Base-by-base conservation (phyloP, 2,888 invertebrate species). In the Agrotis segetum region DNA sequence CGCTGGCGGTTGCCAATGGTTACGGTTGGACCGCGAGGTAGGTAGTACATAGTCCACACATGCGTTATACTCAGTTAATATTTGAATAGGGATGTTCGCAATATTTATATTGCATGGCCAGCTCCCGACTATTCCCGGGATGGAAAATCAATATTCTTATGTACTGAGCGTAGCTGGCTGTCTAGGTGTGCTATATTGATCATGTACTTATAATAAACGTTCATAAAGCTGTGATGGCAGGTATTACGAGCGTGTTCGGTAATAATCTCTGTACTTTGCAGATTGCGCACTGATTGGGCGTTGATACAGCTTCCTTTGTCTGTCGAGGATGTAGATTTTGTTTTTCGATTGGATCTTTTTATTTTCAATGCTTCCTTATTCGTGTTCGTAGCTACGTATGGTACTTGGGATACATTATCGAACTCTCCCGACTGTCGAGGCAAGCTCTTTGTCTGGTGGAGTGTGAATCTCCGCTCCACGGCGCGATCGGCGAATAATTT, bases 1-100 rank as follows among this genome's bases (percentile, higher is more conserved):
- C 84, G 64, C 77, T 71, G 82, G 79, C 84, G 88, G 91, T 89
- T 90, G 90, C 89, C 92, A 87, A 89, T 87, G 91, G 91, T 91
- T 90, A 91, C 88, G 88, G 88, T 87, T 87, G 85, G 86, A 87
- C 85, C 84, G 82, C 82, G 86, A 77, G 81, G 83, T 71, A 77
- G 44, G 56, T 74, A 74, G 63, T 81, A 71, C 87, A 87, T 74
- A 87, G 85, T 84, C 85, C 88, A 88, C 88, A 89, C 88, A 89
- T 86, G 88, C 87, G 89, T 90, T 90, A 88, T 88, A 88, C 87
- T 87, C 87, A 88, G 89, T 91, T 91, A 90, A 91, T 91, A 91
- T 91, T 91, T 91, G 92, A 91, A 88, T 89, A 89, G 87, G 88
- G 89, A 88, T 89, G 88, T 87, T 88, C 87, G 79, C 83, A 85